These are phyloP conservation scores for Sorex fumeus DNA, from an alignment of 2,113 vertebrate genomes.

Conservation along the genomic window DNA sequence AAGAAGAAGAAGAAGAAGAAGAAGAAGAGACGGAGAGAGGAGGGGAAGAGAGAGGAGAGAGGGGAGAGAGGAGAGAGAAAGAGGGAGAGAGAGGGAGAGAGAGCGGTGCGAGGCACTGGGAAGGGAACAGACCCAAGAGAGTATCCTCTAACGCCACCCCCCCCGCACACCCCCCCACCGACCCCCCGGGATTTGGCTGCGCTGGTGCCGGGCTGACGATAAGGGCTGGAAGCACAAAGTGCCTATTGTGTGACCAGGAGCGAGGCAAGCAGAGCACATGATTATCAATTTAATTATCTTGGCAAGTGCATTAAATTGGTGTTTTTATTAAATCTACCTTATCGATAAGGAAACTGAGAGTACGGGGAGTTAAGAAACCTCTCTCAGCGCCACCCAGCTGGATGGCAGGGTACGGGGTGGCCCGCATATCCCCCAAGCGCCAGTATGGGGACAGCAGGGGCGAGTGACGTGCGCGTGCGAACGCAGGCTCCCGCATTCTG, in stretches of 20 bases:
- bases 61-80: not conserved
- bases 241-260: not conserved
- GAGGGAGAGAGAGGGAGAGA: not conserved
- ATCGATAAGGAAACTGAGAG: conserved; percentile 1
- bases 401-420: no score
- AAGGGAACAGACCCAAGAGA: not conserved
- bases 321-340: not conserved
- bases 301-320: not conserved
- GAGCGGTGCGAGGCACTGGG: not conserved
- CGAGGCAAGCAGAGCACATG: not conserved
- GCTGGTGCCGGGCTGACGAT: not conserved
- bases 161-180: no score
- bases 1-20: not conserved
- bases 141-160: conserved; percentile 30
- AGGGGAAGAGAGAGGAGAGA: no score
- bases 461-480: conserved; percentile 66
- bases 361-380: not conserved
- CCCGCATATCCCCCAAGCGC: not conserved
- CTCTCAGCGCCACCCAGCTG: not conserved
- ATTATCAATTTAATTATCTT: not conserved
- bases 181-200: not conserved
- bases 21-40: not conserved
- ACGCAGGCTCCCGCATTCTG: conserved; percentile 76
- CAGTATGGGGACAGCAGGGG: conserved; percentile 50
- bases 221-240: not conserved